These are phyloP conservation scores for Clarias platycephalus DNA, from an alignment of 2,797 vertebrate species.

Conservation along the genomic window DNA sequence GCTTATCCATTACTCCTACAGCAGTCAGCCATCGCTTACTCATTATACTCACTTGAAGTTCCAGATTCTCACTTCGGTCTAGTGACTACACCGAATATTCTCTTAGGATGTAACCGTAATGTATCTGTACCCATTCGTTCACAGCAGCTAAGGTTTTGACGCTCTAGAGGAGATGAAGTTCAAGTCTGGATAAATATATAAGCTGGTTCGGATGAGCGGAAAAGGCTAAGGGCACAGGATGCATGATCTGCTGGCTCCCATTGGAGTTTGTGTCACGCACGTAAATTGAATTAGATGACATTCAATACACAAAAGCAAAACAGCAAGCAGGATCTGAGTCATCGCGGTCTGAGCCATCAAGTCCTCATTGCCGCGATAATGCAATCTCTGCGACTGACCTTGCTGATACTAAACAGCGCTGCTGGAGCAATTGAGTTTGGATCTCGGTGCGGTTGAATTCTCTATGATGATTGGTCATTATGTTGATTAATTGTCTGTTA, in stretches of 20 bases:
- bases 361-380: constrained; percentile 9
- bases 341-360: not conserved
- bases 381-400: not conserved
- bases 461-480: not conserved
- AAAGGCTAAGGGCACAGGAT: constrained; percentile 15
- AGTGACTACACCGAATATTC: constrained; percentile 4
- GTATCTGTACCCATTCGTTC: constrained; percentile 16
- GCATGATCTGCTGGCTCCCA: constrained; percentile 3
- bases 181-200: constrained; percentile 24
- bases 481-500: not conserved
- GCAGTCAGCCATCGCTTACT: not conserved
- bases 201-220: constrained; percentile 2
- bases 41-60: not conserved
- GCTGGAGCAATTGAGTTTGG: constrained; percentile 1
- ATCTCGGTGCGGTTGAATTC: not conserved
- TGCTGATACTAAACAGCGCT: not conserved
- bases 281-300: constrained; percentile 47
- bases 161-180: constrained; percentile 4
- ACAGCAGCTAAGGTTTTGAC: not conserved
- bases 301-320: constrained; percentile 27
- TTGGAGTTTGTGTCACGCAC: constrained; percentile 38
- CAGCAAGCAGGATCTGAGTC: constrained; percentile 24
- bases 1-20: not conserved
- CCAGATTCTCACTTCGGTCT: not conserved
- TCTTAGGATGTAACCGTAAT: not conserved